Percentiles rank a stretch among this genome's conserved stretches.
These are phyloP conservation scores for Busseola fusca DNA, from an alignment of 2,888 invertebrate species.

Conservation along the genomic window DNA sequence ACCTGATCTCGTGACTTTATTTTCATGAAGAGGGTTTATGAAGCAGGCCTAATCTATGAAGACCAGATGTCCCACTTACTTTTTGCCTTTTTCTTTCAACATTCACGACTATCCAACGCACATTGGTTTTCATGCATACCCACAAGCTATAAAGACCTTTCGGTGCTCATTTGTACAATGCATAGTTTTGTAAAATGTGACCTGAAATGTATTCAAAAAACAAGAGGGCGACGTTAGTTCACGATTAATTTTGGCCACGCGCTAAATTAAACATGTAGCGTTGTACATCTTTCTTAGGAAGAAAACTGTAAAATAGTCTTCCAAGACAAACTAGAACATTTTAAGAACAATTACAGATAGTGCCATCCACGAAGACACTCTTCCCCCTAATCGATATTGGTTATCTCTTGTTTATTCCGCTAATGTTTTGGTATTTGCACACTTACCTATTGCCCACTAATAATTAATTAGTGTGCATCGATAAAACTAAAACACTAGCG, in stretches of 20 bases:
- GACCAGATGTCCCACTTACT: background rate
- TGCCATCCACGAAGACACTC: too few relatives aligned
- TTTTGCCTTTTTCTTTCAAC: background rate
- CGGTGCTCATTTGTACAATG: background rate
- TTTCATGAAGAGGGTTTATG: background rate
- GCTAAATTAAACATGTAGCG: background rate
- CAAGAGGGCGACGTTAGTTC: background rate
- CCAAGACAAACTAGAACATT: background rate
- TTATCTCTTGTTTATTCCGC: too few relatives aligned
- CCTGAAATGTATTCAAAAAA: too few relatives aligned
- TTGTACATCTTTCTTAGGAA: background rate
- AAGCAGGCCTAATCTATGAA: background rate
- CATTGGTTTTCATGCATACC: background rate
- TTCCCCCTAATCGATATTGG: too few relatives aligned
- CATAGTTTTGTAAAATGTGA: too few relatives aligned
- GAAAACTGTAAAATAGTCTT: background rate
- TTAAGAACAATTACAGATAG: background rate
- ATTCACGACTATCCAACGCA: background rate
- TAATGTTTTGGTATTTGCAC: too few relatives aligned
- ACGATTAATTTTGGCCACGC: background rate
- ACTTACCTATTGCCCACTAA: too few relatives aligned
- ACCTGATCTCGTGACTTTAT: background rate
- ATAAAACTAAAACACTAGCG: too few relatives aligned
- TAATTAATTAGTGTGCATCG: too few relatives aligned
- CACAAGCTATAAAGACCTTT: background rate